Base-by-base conservation (phyloP, 2,113 vertebrate species). In the Clarias macrocephalus region DNA sequence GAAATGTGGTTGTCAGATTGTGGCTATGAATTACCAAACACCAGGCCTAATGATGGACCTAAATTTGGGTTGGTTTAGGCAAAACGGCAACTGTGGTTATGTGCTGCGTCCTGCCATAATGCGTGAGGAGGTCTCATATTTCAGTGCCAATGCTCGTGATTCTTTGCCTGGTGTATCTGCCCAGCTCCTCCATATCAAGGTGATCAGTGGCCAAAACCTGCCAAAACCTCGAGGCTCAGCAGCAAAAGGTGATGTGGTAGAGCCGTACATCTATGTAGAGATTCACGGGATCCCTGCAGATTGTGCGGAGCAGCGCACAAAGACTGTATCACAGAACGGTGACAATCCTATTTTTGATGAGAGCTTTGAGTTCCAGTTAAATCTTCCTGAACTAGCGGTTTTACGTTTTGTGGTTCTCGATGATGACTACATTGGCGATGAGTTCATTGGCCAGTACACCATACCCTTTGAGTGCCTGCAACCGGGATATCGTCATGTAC, bases 1-100 rank as follows among this genome's bases (percentile, higher is more conserved):
- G 97, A 98, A 98, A 88, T 98, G 97, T 0, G 97, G 97, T 88
- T 98, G 97, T 93, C 97, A 98, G 89, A 97, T 98, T 89, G 97
- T 98, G 85, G 97, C 97, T 76, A 97, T 98, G 97, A 98, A 98
- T 93, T 97, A 97, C 91, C 97, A 98, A 89, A 98, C 97, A 0
- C 97, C 96, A 0, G 97, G 97, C 12, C 92, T 98, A 63, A 98
- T 98, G 97, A 97, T 97, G 97, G 97, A 98, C 92, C 95, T 98
- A 28, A 97, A 97, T 0, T 91, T 95, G 0, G 97, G 97, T 75
- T 98, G 97, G 97, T 98, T 98, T 93, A 93, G 94, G 83, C 97
- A 97, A 90, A 98, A 98, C 0, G 97, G 97, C 13, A 97, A 97
- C 88, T 98, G 97, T 0, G 97, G 97, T 42, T 98, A 97, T 10